Evolutionary conservation across 2,797 vertebrate genomes (phyloP), one percentile per base, ranked within the genome.

Genomic region (Eidolon dupreanum): DNA sequence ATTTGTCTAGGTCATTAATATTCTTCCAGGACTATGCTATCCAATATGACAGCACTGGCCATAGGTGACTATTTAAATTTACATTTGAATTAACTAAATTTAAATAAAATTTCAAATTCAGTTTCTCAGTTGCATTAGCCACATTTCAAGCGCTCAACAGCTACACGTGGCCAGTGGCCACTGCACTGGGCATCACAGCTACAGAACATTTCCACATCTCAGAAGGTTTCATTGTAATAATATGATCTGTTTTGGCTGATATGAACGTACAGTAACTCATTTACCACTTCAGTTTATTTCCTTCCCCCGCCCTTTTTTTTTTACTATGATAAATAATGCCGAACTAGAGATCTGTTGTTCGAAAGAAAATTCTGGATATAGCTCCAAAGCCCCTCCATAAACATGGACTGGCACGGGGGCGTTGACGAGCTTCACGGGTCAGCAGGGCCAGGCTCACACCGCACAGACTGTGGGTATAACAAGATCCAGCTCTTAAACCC

Each of bases 381-480:
- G 51, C n/a, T 41, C 61, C 51, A 66, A 51, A 59, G 70, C 49
- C 49, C 57, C 49, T 83, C 38, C 53, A 24, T 5, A 38, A 24
- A 31, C 31, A 6, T 11, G 33, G 46, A 2, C 38, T 46, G 41
- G 7, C 15, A 8, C 7, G 8, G n/a, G 51, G 22, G 12, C 8
- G 4, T 5, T 19, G 36, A 19, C 3, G 59, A 71, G 55, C 36
- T 31, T 41, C 38, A 2, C 8, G 2, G 43, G 90, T 20, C 65
- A 31, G 12, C n/a, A 41, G 19, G 38, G 19, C 41, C n/a, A 11
- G 74, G 31, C 26, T 9, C 41, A 28, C 22, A 36, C 8, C 2
- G 0, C 7, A 51, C 57, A 53, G 36, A 43, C 28, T 16, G 0
- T 6, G 66, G 19, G 38, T 51, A 5, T 13, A 12, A 4, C 8